Base-by-base conservation (phyloP, 2,113 vertebrate genomes). In the Scytalopus superciliaris region DNA sequence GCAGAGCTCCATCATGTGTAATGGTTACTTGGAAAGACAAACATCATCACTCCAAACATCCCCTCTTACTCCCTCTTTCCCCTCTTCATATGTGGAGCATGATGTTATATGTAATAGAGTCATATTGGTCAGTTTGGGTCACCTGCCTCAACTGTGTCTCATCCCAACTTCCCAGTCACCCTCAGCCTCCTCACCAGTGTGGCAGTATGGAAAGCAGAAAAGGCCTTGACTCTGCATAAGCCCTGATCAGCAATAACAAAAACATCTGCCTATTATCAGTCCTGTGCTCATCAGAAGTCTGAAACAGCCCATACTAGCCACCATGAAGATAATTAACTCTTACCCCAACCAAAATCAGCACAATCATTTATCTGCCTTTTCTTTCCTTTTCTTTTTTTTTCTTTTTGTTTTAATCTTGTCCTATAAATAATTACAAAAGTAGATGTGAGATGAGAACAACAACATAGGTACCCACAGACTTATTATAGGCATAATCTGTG, bases 31-130 rank as follows among this genome's bases (percentile, higher is more conserved):
- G 40, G 17, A 21, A 68, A 40, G 30, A 25, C 3, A 83, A 68
- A 62, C 0, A 0, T 3, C 19, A 25, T 47, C 30, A 40, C 8
- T 69, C n/a, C n/a, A 31, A 47, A 55, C 0, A 1, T 19, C 18
- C 24, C 19, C 39, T 17, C 62, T 66, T 66, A 15, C 63, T 63
- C 27, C 24, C 44, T 31, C 19, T 66, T 66, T 66, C 63, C 30
- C 14, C 30, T 33, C 9, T 66, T 66, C 45, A 23, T 44, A 24
- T 17, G 7, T 10, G 24, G 22, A 66, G 42, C 21, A 17, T 33
- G 42, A 24, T 45, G 14, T 44, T 30, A 45, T 17, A 44, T 33
- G 30, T 28, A 30, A 30, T 66, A 42, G 10, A 66, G n/a, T n/a
- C n/a, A 44, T 44, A 45, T 45, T 33, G 30, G 30, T 16, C 40